phyloP scores from a whole-genome alignment of 2,888 invertebrate species.

The Hipparchia sbordonii region DNA sequence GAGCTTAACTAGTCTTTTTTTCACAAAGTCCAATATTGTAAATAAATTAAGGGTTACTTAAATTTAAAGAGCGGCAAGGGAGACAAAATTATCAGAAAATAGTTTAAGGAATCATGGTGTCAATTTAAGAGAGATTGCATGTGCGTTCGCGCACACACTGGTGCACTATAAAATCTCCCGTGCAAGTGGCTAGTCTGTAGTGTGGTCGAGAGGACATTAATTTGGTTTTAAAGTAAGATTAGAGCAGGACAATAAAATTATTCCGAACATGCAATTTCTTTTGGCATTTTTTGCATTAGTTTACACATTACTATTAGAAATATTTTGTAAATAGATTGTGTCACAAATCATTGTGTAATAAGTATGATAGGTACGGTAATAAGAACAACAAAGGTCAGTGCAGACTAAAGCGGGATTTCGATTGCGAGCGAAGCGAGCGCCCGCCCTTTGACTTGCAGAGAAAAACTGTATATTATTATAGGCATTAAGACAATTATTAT shows the following conservation, averaged over 20 bases:
- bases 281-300: neutral
- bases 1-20: neutral
- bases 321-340: neutral
- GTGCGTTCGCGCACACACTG: no score
- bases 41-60: neutral
- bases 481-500: no score
- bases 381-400: no score
- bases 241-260: conserved; percentile 14
- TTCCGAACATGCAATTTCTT: neutral
- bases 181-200: neutral
- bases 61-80: neutral
- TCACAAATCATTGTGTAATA: neutral
- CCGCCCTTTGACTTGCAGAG: no score
- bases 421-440: no score
- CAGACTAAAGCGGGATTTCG: no score
- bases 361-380: no score
- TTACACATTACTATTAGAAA: no score
- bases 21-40: conserved; percentile 3
- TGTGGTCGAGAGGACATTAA: no score
- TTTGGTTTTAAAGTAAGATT: neutral
- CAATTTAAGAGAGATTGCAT: neutral
- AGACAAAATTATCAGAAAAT: neutral
- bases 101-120: neutral
- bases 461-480: no score
- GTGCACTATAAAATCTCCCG: no score